Base-by-base conservation (phyloP, 2,797 vertebrate genomes). In the Acomys russatus region DNA sequence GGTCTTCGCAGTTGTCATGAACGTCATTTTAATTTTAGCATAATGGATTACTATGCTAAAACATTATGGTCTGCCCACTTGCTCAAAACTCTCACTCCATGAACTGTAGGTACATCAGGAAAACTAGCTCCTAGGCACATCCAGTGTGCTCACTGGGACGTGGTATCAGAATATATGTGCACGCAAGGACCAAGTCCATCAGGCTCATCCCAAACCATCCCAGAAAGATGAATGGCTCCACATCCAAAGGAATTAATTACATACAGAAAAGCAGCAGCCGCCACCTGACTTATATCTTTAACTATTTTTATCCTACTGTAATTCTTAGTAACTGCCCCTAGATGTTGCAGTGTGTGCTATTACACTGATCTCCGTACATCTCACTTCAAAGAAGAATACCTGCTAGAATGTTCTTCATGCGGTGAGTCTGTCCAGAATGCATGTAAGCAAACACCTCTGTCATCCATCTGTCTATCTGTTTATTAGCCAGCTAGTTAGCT, bases 301-400 rank as follows among this genome's bases (percentile, higher is more conserved):
- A 56, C 70, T 59, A 22, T 51, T 38, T 91, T 87, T 38, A 51
- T 51, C 83, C 71, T 38, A 96, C 6, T 70, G 38, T 6, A 18
- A 56, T 87, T 94, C 70, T 25, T 63, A 77, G 44, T 33, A 79
- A 56, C n/a, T 33, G 11, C 2, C 66, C 25, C 49, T 30, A 70
- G 66, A 63, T 66, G 76, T 76, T 79, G 14, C 38, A 70, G 11
- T n/a, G 14, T 63, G 44, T 44, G 44, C 44, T 44, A 44, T 44
- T 44, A 44, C 44, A 44, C 44, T 44, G 44, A 44, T 3, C 44
- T 44, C 25, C 18, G 54, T 56, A 38, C 9, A 20, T 30, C 63
- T 83, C 70, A 63, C 56, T 94, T 74, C 64, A 76, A 64, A 90
- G 63, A 20, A 95, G 82, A 84, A 64, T 44, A 20, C 51, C n/a